Conservation (phyloP, 64 coral and sea anemone species). For the Stichodactyla helianthus region DNA sequence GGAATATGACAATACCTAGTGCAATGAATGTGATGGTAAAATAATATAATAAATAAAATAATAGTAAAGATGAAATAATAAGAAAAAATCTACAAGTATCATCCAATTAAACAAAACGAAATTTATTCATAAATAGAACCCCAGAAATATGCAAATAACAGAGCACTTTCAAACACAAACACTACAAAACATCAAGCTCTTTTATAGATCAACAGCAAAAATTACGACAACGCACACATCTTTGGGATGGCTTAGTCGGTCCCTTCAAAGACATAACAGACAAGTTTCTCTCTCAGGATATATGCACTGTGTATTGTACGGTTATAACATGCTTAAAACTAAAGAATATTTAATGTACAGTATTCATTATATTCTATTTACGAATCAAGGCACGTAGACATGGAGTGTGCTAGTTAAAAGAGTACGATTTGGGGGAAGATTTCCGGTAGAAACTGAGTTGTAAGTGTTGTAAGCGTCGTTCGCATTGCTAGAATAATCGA, state of each 20-base stretch:
- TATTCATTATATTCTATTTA: not conserved
- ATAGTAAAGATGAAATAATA: not conserved
- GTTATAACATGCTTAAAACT: not conserved
- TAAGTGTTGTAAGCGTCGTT: not conserved
- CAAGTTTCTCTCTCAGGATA: not conserved
- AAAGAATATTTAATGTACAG: not conserved
- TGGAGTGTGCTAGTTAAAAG: not conserved
- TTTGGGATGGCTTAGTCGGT: not conserved
- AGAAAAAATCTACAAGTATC: not conserved
- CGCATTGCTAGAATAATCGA: not conserved
- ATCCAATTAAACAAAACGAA: not conserved
- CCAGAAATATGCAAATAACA: slow-evolving; percentile 19
- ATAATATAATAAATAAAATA: not conserved
- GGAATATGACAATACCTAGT: not conserved
- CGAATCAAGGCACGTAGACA: not conserved
- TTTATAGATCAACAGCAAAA: not conserved
- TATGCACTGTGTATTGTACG: not conserved
- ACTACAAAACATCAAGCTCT: not conserved
- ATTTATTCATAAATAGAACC: slow-evolving; percentile 2
- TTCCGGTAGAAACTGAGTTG: slow-evolving; percentile 3
- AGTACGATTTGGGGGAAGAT: not conserved
- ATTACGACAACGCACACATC: not conserved
- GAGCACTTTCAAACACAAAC: not conserved
- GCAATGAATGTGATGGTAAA: not conserved
- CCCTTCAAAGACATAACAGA: not conserved